Evolutionary conservation across 2,797 vertebrate species (phyloP), one percentile per base, ranked within the genome.

Genomic region (Tamandua tetradactyla): DNA sequence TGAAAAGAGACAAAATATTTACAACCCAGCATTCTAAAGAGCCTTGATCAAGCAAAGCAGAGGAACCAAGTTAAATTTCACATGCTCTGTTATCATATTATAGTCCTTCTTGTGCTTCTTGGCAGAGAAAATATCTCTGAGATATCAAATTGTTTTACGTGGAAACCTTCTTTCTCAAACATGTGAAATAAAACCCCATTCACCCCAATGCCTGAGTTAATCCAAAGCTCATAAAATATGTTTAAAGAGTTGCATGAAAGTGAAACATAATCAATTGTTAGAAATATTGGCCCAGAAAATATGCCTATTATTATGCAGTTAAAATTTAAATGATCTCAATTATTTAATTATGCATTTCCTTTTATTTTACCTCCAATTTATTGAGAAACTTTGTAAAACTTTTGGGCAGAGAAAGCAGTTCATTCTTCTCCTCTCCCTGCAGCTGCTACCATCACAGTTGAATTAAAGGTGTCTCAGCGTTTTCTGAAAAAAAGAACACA

Each of bases 221-320:
- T 92, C 40, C 49, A 92, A 85, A 35, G 61, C 18, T 89, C 71
- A 83, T 32, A 66, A 66, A 82, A 7, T 4, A 75, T 32, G 47
- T 74, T 93, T 82, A 75, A 93, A 88, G 49, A 93, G 61, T 42
- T 83, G 44, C 23, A 72, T 79, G 69, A 79, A 89, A 55, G 55
- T 52, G 35, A 85, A 92, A 79, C 40, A 35, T 25, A n/a, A 68
- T 69, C 49, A 94, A 84, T 55, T 61, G 4, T 79, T 71, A 71
- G 55, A 37, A 85, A 89, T 71, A 55, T 37, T 44, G 4, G 44
- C 57, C 49, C 40, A 81, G 20, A 81, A 66, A 23, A 59, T 35
- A 55, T 25, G 5, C 37, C 40, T 80, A 25, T 69, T 81, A 71
- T 62, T 74, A 20, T 23, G 88, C 37, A 88, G 0, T 57, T 76